These are phyloP conservation scores for Rhineura floridana DNA, from an alignment of 2,113 vertebrate genomes.

Conservation along the genomic window DNA sequence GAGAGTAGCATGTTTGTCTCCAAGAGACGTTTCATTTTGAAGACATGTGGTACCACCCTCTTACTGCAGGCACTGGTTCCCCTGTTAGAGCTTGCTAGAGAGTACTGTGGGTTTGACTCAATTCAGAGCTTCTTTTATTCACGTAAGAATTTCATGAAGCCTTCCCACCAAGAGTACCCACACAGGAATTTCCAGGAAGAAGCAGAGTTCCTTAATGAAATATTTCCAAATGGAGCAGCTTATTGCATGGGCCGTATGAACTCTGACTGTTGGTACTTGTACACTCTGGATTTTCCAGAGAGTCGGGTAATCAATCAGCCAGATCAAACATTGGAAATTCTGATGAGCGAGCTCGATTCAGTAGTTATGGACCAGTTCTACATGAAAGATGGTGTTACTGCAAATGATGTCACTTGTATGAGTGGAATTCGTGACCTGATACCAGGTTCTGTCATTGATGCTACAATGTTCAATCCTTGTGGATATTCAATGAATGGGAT, in stretches of 20 bases:
- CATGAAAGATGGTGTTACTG: conserved; percentile 99
- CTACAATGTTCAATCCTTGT: conserved; percentile 99
- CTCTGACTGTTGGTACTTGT: conserved; percentile 99
- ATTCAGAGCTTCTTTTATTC: conserved; percentile 99
- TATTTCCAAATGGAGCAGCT: conserved; percentile 99
- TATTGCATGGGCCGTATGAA: conserved; percentile 99
- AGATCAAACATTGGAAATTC: conserved; percentile 99
- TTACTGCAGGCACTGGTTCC: conserved; percentile 99
- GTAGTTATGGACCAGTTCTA: conserved; percentile 99
- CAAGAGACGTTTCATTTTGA: conserved; percentile 99
- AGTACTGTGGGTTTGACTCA: conserved; percentile 96
- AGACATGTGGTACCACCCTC: conserved; percentile 99
- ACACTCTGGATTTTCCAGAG: conserved; percentile 98
- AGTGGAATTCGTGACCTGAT: conserved; percentile 99
- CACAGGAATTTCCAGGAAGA: conserved; percentile 99
- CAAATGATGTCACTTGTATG: conserved; percentile 99
- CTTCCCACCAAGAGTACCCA: conserved; percentile 98
- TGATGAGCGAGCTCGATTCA: conserved; percentile 99
- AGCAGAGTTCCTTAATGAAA: conserved; percentile 98
- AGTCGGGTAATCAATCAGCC: conserved; percentile 95
- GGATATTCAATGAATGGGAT: conserved; percentile 99
- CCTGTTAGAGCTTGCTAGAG: conserved; percentile 97
- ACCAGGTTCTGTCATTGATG: conserved; percentile 99
- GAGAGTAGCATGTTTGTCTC: conserved; percentile 99
- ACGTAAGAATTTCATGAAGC: conserved; percentile 99